Percentiles rank a stretch among this genome's conserved stretches.
Evolutionary conservation across 37 sponge, comb jelly and placozoan genomes (phyloP).

Genomic region (Lycopodina hypogea): DNA sequence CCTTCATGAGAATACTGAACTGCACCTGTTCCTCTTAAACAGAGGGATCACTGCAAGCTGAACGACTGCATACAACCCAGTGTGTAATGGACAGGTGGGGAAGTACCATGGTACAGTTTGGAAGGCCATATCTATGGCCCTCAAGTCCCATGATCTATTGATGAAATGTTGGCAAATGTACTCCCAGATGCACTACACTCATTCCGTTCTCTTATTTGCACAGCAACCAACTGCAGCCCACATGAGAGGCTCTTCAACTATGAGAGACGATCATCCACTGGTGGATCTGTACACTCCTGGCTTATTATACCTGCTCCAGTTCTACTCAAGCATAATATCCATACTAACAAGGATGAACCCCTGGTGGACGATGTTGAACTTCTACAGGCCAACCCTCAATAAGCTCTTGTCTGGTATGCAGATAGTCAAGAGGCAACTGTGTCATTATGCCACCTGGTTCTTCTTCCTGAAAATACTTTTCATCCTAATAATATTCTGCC

Average conservation of each 20-base stretch:
- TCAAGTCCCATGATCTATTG: neutral
- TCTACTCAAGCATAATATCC: neutral
- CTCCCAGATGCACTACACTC: slow-evolving; percentile 13
- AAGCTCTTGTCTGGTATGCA: too few species aligned
- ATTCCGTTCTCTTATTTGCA: neutral
- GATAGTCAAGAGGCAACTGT: too few species aligned
- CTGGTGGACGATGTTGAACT: too few species aligned
- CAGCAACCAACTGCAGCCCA: neutral
- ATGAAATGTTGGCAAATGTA: neutral
- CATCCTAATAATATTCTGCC: too few species aligned
- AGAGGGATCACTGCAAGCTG: neutral
- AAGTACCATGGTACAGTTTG: slow-evolving; percentile 11
- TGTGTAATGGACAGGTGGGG: slow-evolving; percentile 7
- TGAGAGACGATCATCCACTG: slow-evolving; percentile 1
- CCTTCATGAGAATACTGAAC: slow-evolving; percentile 8
- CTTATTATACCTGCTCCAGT: neutral
- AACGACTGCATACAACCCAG: slow-evolving; percentile 9
- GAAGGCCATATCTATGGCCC: slow-evolving; percentile 4
- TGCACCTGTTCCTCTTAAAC: neutral
- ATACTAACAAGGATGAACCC: neutral
- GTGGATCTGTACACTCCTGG: neutral
- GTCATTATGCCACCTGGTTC: too few species aligned
- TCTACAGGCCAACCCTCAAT: too few species aligned
- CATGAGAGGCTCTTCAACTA: neutral
- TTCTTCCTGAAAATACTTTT: too few species aligned